phyloP scores from a whole-genome alignment of 1,140 invertebrate genomes.

The Eupristina koningsbergeri region DNA sequence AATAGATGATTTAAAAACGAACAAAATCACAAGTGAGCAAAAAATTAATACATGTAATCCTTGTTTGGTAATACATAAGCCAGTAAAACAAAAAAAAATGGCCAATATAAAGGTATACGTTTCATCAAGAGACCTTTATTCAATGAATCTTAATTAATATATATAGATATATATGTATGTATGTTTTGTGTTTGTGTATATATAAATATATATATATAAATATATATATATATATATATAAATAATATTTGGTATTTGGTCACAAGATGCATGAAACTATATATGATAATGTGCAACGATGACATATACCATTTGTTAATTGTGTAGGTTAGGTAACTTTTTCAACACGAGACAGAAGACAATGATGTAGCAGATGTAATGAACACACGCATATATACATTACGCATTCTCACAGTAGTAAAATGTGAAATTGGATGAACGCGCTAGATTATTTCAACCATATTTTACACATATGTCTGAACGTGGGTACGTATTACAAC shows the following conservation, averaged over 20 bases:
- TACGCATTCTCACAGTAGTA: conserved; percentile 1
- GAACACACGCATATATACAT: conserved; percentile 26
- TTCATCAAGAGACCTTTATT: conserved; percentile 20
- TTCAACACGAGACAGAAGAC: conserved; percentile 5
- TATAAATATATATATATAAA: too few species aligned
- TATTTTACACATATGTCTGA: conserved; percentile 17
- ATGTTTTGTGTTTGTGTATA: too few species aligned
- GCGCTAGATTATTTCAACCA: not conserved
- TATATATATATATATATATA: too few species aligned
- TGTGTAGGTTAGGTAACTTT: conserved; percentile 29
- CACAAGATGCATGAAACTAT: conserved; percentile 9
- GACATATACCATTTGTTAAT: conserved; percentile 7
- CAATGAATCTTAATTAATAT: conserved; percentile 5
- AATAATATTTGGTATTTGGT: conserved; percentile 12
- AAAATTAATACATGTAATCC: not conserved
- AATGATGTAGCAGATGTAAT: conserved; percentile 21
- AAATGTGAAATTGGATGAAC: not conserved
- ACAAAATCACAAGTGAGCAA: conserved; percentile 29
- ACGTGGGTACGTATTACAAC: conserved; percentile 68
- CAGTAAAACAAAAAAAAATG: conserved; percentile 15
- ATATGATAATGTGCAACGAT: conserved; percentile 20
- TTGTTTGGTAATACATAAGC: not conserved
- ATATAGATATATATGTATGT: too few species aligned
- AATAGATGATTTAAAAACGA: conserved; percentile 9
- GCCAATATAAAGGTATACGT: not conserved